Evolutionary conservation across 1,140 invertebrate genomes (phyloP).

Genomic region (Zophobas atratus): DNA sequence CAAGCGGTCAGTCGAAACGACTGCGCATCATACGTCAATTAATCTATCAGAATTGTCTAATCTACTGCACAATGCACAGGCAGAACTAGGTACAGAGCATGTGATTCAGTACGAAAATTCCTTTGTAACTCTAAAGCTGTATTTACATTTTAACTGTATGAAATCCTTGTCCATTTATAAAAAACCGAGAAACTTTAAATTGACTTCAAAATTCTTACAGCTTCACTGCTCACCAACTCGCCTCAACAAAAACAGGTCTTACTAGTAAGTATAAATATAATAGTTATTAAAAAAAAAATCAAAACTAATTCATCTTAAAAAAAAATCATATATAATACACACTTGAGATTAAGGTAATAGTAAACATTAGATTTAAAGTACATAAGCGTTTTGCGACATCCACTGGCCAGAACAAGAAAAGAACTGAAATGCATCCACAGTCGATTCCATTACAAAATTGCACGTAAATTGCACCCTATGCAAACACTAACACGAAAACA

Average conservation of each 20-base stretch:
- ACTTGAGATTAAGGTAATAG: constrained; percentile 26
- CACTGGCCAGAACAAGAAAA: constrained; percentile 29
- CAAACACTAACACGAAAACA: constrained; percentile 24
- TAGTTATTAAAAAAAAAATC: constrained; percentile 15
- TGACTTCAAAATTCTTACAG: constrained; percentile 58
- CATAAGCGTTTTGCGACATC: constrained; percentile 36
- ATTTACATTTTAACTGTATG: constrained; percentile 54
- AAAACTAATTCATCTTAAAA: constrained; percentile 25
- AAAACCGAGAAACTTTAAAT: constrained; percentile 52
- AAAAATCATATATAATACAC: constrained; percentile 30
- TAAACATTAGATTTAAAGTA: constrained; percentile 23
- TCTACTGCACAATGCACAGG: constrained; percentile 59
- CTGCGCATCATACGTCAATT: constrained; percentile 61
- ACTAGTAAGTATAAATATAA: constrained; percentile 29
- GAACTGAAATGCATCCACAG: constrained; percentile 18
- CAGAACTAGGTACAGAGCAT: constrained; percentile 62
- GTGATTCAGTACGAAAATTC: constrained; percentile 58
- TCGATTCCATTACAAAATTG: constrained; percentile 26
- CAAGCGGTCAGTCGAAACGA: constrained; percentile 61
- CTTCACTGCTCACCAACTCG: constrained; percentile 50
- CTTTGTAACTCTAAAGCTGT: constrained; percentile 55
- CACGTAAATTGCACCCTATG: constrained; percentile 42
- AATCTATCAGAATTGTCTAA: constrained; percentile 56
- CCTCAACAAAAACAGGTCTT: constrained; percentile 39
- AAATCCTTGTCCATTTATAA: constrained; percentile 49